Percentiles rank a stretch among this genome's conserved stretches.
Evolutionary conservation across 2,113 vertebrate genomes (phyloP).

Genomic region (Syrmaticus mikado): DNA sequence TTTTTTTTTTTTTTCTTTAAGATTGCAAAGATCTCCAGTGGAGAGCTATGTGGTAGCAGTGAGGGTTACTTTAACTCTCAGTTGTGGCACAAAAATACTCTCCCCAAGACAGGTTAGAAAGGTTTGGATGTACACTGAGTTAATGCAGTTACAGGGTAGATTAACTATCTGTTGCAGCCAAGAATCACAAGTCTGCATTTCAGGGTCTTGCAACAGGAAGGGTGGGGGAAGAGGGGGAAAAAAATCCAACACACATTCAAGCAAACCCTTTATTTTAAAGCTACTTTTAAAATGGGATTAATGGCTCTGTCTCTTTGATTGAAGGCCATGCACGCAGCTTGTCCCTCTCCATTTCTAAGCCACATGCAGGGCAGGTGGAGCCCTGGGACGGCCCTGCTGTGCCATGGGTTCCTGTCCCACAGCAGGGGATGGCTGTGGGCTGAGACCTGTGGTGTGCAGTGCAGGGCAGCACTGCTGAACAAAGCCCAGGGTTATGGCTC

Average conservation of each 20-base stretch:
- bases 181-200: constrained; percentile 26
- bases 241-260: not conserved
- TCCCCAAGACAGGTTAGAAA: not conserved
- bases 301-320: not conserved
- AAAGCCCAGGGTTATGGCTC: constrained; percentile 5
- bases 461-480: not conserved
- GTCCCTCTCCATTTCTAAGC: fast-evolving
- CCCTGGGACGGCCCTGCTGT: not conserved
- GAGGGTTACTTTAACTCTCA: constrained; percentile 25
- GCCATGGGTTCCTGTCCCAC: not conserved
- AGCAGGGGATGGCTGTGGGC: not conserved
- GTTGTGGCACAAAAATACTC: not conserved
- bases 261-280: not conserved
- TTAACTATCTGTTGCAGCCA: constrained; percentile 56
- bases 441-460: not conserved
- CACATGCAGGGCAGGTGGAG: not conserved
- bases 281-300: not conserved
- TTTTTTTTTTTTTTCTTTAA: not conserved
- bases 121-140: not conserved
- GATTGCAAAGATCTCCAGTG: constrained; percentile 27
- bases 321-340: not conserved
- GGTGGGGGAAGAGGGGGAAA: too few species aligned
- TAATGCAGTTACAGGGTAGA: constrained; percentile 1
- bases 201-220: not conserved
- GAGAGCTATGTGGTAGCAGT: not conserved